Percentiles rank a stretch among this genome's conserved stretches.
Evolutionary conservation across 2,888 invertebrate genomes (phyloP).

Genomic region (Chrysolina haemoptera): DNA sequence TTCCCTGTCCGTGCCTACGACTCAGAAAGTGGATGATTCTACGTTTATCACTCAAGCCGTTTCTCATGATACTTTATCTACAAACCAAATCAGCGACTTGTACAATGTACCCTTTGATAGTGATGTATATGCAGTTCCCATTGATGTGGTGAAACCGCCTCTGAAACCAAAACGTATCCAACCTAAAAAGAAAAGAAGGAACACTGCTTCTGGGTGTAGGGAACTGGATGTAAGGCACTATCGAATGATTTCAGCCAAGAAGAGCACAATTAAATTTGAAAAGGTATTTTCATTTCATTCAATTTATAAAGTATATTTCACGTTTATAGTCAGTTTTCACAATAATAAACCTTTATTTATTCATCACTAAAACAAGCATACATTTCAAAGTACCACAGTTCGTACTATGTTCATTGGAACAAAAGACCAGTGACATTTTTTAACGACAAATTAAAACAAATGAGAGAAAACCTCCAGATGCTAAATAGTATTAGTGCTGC

Average conservation of each 20-base stretch:
- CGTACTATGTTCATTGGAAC: no score
- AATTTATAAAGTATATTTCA: no score
- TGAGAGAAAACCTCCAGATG: no score
- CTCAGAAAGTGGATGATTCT: conserved; percentile 86
- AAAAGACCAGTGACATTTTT: no score
- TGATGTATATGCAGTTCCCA: conserved; percentile 89
- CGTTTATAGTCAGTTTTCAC: not conserved
- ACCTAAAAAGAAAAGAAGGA: conserved; percentile 55
- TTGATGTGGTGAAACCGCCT: conserved; percentile 82
- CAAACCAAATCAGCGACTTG: conserved; percentile 86
- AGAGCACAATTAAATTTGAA: conserved; percentile 50
- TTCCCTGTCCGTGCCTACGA: conserved; percentile 79
- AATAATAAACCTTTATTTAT: no score
- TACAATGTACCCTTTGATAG: conserved; percentile 92
- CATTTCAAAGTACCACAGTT: no score
- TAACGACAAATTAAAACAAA: no score
- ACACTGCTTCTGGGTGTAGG: conserved; percentile 71
- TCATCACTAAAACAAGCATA: no score
- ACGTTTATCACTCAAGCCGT: conserved; percentile 91
- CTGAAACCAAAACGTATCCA: conserved; percentile 68
- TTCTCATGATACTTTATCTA: conserved; percentile 85
- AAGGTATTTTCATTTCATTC: conserved; percentile 50
- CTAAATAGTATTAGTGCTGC: no score
- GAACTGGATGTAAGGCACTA: conserved; percentile 59
- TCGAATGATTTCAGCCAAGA: conserved; percentile 50